Base-by-base conservation (phyloP, 2,113 vertebrate species). In the Neoarius graeffei region DNA sequence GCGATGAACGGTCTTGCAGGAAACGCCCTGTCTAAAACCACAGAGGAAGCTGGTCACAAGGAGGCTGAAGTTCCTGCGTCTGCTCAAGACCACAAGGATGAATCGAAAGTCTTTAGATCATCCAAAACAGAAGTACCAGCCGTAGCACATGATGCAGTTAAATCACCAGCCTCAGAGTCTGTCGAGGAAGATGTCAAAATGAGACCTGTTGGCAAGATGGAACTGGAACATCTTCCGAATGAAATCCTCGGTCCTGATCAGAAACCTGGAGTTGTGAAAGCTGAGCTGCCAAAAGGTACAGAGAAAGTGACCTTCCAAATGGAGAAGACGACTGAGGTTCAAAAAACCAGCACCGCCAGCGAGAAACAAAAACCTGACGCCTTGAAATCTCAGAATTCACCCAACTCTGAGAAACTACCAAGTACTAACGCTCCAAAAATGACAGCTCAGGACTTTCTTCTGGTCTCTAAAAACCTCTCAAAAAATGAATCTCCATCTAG, bases 401-500 rank as follows among this genome's bases (percentile, higher is more conserved):
- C 13, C 17, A 48, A n/a, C n/a, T 60, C 59, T 1, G 19, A 82
- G 57, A 67, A 67, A 14, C 84, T 69, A 69, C 77, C 69, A 89
- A 20, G 84, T 48, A n/a, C 73, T 23, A 66, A 10, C 50, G 50
- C 48, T 85, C 35, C 77, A 48, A 74, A 85, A 88, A 62, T 59
- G 25, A 66, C 87, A 42, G 67, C 89, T 50, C 86, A 85, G 85
- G 86, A 85, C 76, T 9, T 92, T 74, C 91, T 94, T 5, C 88
- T 81, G 27, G 83, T 30, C 23, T 48, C 85, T 14, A 89, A 79
- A 80, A 85, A 48, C n/a, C 67, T 54, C 7, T 87, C 86, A 1
- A 85, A 89, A 73, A 17, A 80, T 8, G 84, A 92, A 9, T 88
- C 89, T 15, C 95, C 94, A 56, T 93, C 95, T 1, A 87, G 85